Evolutionary conservation across 2,113 vertebrate genomes (phyloP).

Genomic region (Apteryx mantelli): DNA sequence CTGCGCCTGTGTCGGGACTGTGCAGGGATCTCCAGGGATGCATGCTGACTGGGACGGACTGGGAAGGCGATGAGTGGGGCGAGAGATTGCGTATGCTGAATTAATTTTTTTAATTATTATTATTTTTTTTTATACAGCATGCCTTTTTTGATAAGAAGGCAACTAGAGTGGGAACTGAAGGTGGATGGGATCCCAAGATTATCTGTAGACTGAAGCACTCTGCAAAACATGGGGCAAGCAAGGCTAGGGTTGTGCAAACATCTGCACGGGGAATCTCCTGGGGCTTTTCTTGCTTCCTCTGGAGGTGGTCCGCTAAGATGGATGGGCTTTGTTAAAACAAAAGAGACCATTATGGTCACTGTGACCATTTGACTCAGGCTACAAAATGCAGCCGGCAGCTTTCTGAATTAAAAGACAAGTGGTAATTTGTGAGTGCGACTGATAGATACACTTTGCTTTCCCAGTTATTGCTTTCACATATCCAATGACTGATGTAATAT

Average conservation of each 20-base stretch:
- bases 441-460: background rate
- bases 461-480: background rate
- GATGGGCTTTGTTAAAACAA: background rate
- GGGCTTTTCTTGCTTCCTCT: background rate
- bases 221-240: background rate
- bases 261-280: background rate
- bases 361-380: background rate
- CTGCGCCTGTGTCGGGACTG: background rate
- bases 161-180: accelerated
- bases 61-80: background rate
- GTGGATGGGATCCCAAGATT: background rate
- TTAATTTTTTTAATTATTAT: background rate
- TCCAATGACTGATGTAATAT: background rate
- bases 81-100: background rate
- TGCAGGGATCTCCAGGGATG: background rate
- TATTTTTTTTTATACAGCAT: background rate
- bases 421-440: background rate
- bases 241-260: background rate
- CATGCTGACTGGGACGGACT: background rate
- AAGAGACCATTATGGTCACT: background rate
- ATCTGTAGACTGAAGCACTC: accelerated
- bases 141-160: background rate
- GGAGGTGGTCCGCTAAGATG: accelerated
- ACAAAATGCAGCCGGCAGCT: background rate
- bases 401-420: background rate